A percentile compares a stretch with the other conserved stretches of the same genome.
phyloP scores from a whole-genome alignment of 2,888 invertebrate genomes.

The Caenorhabditis angaria region DNA sequence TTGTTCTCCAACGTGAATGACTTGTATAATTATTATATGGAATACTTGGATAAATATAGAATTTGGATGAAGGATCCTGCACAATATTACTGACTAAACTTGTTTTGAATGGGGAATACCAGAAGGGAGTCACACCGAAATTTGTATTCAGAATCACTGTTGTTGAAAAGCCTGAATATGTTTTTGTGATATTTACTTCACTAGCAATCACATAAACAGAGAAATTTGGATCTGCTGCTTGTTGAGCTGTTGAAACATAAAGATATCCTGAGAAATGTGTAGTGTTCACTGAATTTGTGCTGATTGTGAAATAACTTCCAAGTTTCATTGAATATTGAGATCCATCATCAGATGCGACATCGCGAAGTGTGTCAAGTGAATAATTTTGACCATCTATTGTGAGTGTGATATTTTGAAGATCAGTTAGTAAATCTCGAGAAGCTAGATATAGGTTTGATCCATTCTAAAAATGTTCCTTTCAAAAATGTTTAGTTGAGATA shows the following conservation, averaged over 20 bases:
- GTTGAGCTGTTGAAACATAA: conserved; percentile 18
- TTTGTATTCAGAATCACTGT: neutral
- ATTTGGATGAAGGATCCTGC: neutral
- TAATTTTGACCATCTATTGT: too few relatives aligned
- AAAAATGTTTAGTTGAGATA: too few relatives aligned
- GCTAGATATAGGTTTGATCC: too few relatives aligned
- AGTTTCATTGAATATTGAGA: too few relatives aligned
- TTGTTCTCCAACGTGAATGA: neutral
- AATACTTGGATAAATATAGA: neutral
- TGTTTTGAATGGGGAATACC: neutral
- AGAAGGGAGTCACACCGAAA: neutral
- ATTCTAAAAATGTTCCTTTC: too few relatives aligned
- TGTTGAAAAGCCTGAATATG: neutral
- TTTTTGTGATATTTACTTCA: neutral
- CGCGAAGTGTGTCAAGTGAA: too few relatives aligned
- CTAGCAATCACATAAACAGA: neutral
- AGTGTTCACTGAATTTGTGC: too few relatives aligned
- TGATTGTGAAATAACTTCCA: too few relatives aligned
- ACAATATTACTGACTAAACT: neutral
- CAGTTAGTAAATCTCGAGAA: too few relatives aligned
- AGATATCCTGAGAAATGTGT: too few relatives aligned
- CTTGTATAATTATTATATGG: neutral
- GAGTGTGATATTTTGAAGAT: too few relatives aligned
- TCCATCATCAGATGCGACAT: too few relatives aligned
- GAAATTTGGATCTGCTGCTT: conserved; percentile 10